Evolutionary conservation across 2,888 invertebrate species (phyloP).

Genomic region (Cecidostiba fungosa): DNA sequence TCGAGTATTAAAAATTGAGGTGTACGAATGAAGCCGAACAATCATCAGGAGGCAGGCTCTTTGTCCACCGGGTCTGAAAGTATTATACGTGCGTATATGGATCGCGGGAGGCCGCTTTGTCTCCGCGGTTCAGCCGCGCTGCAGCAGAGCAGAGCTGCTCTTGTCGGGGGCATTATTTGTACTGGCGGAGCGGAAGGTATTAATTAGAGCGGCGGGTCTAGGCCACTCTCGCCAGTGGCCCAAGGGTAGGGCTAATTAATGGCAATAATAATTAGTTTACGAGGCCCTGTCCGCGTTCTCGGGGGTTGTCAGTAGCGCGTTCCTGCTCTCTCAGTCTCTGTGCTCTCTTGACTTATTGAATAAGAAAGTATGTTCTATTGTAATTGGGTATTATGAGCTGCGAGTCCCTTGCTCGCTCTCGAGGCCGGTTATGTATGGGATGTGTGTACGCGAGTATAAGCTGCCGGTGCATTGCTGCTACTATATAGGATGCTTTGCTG

Average conservation of each 20-base stretch:
- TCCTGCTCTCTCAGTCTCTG: not conserved
- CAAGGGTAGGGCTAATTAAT: slow-evolving; percentile 34
- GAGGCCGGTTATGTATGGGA: not conserved
- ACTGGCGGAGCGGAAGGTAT: slow-evolving; percentile 28
- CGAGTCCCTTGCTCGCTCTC: not conserved
- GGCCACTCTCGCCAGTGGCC: not conserved
- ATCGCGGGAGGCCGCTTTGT: slow-evolving; percentile 8
- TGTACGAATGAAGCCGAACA: not conserved
- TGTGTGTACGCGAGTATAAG: not conserved
- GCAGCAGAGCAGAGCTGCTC: not conserved
- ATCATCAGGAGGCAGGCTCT: not conserved
- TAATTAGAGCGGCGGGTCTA: slow-evolving; percentile 34
- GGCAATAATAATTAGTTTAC: slow-evolving; percentile 58
- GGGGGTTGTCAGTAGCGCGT: not conserved
- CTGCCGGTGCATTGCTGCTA: not conserved
- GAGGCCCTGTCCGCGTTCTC: not conserved
- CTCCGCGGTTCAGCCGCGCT: slow-evolving; percentile 3
- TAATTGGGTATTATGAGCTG: slow-evolving; percentile 58
- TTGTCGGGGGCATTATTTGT: slow-evolving; percentile 9
- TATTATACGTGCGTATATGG: not conserved
- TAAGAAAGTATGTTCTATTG: slow-evolving; percentile 49
- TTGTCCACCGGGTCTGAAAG: not conserved
- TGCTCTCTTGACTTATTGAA: slow-evolving; percentile 48
- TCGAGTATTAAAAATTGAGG: not conserved
- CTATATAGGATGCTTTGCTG: slow-evolving; percentile 31